Evolutionary conservation across 1,140 invertebrate genomes (phyloP).

Genomic region (Procambarus clarkii): DNA sequence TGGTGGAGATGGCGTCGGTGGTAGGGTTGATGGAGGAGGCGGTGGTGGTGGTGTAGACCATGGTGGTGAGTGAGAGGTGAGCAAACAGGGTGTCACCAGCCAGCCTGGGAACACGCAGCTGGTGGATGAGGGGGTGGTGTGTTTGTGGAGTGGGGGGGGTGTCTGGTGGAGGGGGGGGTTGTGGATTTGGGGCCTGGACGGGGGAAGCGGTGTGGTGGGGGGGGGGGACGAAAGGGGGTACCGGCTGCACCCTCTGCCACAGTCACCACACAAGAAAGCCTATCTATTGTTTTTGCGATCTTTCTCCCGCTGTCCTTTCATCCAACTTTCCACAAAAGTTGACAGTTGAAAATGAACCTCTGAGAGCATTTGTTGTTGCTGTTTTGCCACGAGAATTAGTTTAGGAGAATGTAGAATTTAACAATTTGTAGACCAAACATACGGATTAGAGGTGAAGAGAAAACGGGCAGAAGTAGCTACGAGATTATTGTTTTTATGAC

Average conservation of each 20-base stretch:
- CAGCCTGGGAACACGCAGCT: conserved; percentile 22
- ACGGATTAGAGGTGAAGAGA: too few relatives aligned
- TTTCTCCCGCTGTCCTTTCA: background rate
- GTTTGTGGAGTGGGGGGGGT: background rate
- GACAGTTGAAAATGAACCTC: background rate
- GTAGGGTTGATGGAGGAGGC: background rate
- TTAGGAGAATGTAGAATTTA: too few relatives aligned
- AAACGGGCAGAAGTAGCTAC: too few relatives aligned
- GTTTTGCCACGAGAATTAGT: too few relatives aligned
- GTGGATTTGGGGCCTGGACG: background rate
- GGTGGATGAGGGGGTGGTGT: background rate
- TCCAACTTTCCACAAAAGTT: background rate
- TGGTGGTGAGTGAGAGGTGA: conserved; percentile 26
- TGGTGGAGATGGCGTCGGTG: too few relatives aligned
- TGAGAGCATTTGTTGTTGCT: background rate
- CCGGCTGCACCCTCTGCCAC: background rate
- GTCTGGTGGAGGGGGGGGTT: background rate
- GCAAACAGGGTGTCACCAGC: conserved; percentile 28
- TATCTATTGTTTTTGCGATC: background rate
- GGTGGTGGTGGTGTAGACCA: background rate
- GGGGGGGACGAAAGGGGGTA: background rate
- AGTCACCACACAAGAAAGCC: background rate
- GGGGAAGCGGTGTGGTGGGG: background rate
- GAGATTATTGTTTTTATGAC: too few relatives aligned
- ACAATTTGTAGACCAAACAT: too few relatives aligned